Evolutionary conservation across 1,140 invertebrate species (phyloP).

Genomic region (Lethocerus indicus): DNA sequence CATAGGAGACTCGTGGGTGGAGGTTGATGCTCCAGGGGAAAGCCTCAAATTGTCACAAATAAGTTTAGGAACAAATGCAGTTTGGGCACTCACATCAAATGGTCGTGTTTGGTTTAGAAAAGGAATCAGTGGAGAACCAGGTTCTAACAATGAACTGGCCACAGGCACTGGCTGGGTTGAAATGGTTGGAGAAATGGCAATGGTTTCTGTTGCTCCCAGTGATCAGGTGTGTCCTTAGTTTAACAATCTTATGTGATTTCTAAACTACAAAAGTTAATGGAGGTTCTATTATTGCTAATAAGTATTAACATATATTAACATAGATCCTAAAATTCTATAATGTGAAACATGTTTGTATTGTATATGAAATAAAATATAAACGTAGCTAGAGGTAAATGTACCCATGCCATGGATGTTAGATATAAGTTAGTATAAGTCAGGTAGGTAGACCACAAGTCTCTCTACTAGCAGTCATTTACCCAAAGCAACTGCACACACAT

Average conservation of each 20-base stretch:
- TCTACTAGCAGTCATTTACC: too few species aligned
- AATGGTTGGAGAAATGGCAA: slow-evolving; percentile 67
- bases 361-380: too few species aligned
- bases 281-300: too few species aligned
- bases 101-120: slow-evolving; percentile 79
- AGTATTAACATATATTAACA: too few species aligned
- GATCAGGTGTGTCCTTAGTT: slow-evolving; percentile 45
- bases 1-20: slow-evolving; percentile 60
- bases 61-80: slow-evolving; percentile 64
- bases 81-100: slow-evolving; percentile 75
- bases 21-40: slow-evolving; percentile 54
- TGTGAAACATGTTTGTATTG: too few species aligned
- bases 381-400: too few species aligned
- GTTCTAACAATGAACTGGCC: too few species aligned
- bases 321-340: too few species aligned
- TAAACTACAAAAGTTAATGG: slow-evolving; percentile 5
- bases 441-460: too few species aligned
- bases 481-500: too few species aligned
- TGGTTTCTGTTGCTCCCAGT: slow-evolving; percentile 66
- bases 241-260: background rate
- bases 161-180: slow-evolving; percentile 65
- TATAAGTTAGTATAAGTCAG: too few species aligned
- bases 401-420: too few species aligned
- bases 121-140: slow-evolving; percentile 51
- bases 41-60: slow-evolving; percentile 52